Base-by-base conservation (phyloP, 2,888 invertebrate genomes). In the Temnothorax ravouxi region DNA sequence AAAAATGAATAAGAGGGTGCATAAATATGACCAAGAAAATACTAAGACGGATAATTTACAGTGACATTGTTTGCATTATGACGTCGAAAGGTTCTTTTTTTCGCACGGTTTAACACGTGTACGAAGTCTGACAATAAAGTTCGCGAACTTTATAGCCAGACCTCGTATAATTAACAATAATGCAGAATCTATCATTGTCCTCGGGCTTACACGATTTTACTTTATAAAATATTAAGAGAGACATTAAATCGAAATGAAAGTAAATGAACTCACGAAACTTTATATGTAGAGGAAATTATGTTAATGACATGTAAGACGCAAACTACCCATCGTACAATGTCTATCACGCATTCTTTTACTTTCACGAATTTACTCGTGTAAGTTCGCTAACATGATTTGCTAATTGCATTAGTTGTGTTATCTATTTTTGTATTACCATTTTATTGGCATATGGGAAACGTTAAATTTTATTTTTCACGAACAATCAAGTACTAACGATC, bases 401-500 rank as follows among this genome's bases (percentile, higher is more conserved):
- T 34, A 69, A 56, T 8, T 38, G 56, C 18, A 29, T 69, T 47
- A 59, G 34, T 47, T 18, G n/a, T 11, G 25, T 61, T 64, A 77
- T 66, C 11, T 41, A 66, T 54, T 66, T 62, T 38, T 8, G 34
- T 25, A 34, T 13, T n/a, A 38, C 29, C 44, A 50, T 61, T 59
- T 69, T 71, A 71, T 71, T 34, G 69, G 15, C 29, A 50, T 71
- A 47, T 47, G 67, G 25, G 44, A 64, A 44, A 67, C 54, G 44
- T 80, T 69, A 59, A 67, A 66, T 61, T 71, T 71, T 71, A 71
- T 67, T 56, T 18, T 54, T n/a, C 54, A 56, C 77, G 54, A 29
- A 77, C 67, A 77, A 67, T 77, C 15, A 9, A 52, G n/a, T 44
- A 56, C 59, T 71, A 80, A 69, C 59, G 69, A 79, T 56, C 38